phyloP scores from a whole-genome alignment of 2,113 vertebrate species.

The Brachyhypopomus occidentalis region DNA sequence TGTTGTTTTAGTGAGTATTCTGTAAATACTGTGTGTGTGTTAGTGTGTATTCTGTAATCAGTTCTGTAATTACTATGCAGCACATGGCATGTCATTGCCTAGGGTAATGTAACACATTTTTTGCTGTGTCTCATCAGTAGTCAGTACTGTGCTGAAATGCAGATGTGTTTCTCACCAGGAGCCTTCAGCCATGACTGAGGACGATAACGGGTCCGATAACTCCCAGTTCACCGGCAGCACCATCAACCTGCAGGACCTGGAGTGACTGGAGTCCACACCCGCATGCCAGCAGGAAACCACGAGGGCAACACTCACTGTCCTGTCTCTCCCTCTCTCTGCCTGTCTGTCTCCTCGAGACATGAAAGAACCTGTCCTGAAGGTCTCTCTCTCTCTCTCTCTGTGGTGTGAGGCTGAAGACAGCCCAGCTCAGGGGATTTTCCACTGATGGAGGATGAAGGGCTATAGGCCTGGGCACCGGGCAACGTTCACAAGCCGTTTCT shows the following conservation, averaged over 20 bases:
- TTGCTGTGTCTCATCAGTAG: no score
- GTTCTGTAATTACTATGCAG: no score
- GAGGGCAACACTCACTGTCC: slow-evolving; percentile 11
- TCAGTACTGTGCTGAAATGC: not conserved
- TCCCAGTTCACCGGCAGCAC: slow-evolving; percentile 91
- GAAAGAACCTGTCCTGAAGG: not conserved
- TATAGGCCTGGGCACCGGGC: not conserved
- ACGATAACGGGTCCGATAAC: slow-evolving; percentile 82
- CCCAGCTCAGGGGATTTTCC: not conserved
- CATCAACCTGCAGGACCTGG: slow-evolving; percentile 91
- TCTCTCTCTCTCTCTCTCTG: slow-evolving; percentile 8
- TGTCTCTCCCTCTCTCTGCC: not conserved
- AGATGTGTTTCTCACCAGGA: slow-evolving; percentile 75
- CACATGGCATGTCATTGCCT: no score
- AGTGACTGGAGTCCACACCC: slow-evolving; percentile 75
- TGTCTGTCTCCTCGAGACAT: not conserved
- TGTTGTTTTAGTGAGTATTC: no score
- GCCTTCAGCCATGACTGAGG: slow-evolving; percentile 81
- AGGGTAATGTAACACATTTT: no score
- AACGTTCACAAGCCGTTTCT: no score
- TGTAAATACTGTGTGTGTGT: no score
- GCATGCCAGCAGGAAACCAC: not conserved
- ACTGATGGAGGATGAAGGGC: not conserved
- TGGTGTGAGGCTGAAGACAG: no score
- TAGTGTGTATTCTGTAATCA: no score